These are phyloP conservation scores for Noctilio leporinus DNA, from an alignment of 2,113 vertebrate genomes.

Conservation along the genomic window DNA sequence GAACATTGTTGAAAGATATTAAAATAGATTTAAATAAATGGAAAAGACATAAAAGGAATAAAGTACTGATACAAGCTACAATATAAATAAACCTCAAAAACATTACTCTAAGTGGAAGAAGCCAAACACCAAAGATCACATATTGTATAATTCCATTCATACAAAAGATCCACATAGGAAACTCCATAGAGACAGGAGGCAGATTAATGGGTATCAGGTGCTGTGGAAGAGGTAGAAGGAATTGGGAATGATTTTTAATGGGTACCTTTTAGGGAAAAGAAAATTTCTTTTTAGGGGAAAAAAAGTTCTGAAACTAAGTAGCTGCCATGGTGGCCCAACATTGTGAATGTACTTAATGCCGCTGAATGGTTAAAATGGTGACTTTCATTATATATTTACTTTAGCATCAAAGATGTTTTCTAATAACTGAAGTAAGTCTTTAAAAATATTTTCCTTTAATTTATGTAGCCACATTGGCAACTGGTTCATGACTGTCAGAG, in stretches of 20 bases:
- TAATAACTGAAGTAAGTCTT: not conserved
- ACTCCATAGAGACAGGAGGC: not conserved
- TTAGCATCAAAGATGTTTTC: not conserved
- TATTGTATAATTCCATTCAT: not conserved
- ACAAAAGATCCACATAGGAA: not conserved
- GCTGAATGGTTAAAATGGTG: too few species aligned
- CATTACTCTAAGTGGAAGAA: not conserved
- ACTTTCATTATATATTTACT: not conserved
- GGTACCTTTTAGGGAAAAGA: not conserved
- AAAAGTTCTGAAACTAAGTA: not conserved
- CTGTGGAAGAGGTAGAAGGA: not conserved
- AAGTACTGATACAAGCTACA: not conserved
- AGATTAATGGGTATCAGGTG: not conserved
- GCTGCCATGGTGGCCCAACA: not conserved
- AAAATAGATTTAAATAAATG: not conserved
- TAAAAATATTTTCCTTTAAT: not conserved
- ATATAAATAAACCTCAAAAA: not conserved
- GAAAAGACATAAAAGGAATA: not conserved
- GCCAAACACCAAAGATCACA: not conserved
- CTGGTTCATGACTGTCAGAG: not conserved
- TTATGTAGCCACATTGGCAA: not conserved
- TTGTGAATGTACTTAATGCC: not conserved
- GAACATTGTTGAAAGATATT: not conserved
- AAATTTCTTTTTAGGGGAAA: not conserved
- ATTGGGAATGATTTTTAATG: not conserved